These are phyloP conservation scores for Eidolon dupreanum DNA, from an alignment of 2,797 vertebrate genomes.

Conservation along the genomic window DNA sequence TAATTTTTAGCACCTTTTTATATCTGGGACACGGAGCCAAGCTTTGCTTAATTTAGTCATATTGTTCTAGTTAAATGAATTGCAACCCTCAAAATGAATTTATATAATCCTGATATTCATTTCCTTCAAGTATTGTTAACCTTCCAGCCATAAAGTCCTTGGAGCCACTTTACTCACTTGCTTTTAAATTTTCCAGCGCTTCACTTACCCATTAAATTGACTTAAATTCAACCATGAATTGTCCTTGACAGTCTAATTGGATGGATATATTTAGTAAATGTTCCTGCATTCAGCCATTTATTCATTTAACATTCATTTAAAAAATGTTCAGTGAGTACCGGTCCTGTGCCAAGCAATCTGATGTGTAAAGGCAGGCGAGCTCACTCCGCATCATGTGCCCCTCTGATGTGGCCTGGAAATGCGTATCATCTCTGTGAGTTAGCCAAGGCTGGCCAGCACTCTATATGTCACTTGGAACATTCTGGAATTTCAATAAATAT, in stretches of 20 bases:
- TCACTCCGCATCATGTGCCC: not conserved
- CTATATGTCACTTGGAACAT: not conserved
- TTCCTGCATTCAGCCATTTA: not conserved
- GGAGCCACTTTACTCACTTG: not conserved
- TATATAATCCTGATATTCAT: not conserved
- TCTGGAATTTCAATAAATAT: not conserved
- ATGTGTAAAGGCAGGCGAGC: not conserved
- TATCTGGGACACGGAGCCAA: not conserved
- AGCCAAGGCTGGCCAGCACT: not conserved
- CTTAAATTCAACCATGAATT: constrained; percentile 11
- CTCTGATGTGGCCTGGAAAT: not conserved
- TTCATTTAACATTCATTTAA: not conserved
- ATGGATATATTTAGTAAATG: not conserved
- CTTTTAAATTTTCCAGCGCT: constrained; percentile 27
- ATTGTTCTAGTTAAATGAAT: constrained; percentile 17
- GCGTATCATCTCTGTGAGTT: not conserved
- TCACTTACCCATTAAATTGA: not conserved
- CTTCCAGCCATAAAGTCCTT: not conserved
- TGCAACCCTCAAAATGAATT: not conserved
- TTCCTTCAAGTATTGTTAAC: constrained; percentile 17
- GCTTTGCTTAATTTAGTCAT: not conserved
- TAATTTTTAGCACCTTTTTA: constrained; percentile 2
- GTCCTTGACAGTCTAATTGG: not conserved
- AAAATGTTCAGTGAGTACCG: not conserved
- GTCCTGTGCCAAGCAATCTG: not conserved